Conservation (phyloP, 37 sponge, comb jelly and placozoan genomes). For the Beroe ovata region DNA sequence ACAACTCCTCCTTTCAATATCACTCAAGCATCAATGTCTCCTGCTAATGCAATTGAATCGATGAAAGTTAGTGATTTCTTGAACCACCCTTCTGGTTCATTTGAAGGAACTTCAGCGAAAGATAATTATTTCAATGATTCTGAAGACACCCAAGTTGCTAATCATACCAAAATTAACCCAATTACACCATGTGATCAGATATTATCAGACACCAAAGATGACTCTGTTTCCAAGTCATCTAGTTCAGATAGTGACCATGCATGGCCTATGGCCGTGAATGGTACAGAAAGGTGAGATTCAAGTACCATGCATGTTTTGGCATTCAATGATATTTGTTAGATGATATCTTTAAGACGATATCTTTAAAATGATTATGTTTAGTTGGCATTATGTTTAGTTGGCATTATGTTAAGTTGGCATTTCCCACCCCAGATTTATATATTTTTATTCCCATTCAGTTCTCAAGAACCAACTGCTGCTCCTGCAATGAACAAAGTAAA, state of each 20-base stretch:
- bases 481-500: not conserved
- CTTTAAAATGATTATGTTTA: no score
- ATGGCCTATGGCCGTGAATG: not conserved
- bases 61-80: slow-evolving; percentile 30
- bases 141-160: no score
- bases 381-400: no score
- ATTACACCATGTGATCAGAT: not conserved
- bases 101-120: no score
- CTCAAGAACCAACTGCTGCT: not conserved
- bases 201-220: not conserved
- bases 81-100: slow-evolving; percentile 24
- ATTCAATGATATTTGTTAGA: not conserved
- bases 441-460: slow-evolving; percentile 24
- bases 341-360: no score
- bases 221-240: not conserved
- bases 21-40: not conserved
- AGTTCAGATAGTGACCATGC: not conserved
- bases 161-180: no score
- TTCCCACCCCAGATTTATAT: no score
- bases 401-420: no score
- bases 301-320: not conserved
- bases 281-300: not conserved
- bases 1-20: not conserved
- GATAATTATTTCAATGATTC: no score
- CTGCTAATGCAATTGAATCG: not conserved